Evolutionary conservation across 2,113 vertebrate species (phyloP).

Genomic region (Channa argus): DNA sequence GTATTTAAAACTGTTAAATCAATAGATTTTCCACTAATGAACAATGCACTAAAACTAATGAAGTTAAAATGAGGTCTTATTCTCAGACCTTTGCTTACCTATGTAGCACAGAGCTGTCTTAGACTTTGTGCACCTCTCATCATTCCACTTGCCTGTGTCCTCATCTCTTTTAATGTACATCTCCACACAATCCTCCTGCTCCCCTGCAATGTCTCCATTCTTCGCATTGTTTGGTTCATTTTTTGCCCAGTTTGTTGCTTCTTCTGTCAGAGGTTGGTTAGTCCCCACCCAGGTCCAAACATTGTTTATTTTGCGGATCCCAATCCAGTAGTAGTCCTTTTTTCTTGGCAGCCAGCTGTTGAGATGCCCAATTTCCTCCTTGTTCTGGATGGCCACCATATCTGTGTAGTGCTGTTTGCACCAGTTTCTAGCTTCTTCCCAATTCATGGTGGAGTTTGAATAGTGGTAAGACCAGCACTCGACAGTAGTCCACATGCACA

Average conservation of each 20-base stretch:
- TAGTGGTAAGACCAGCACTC: conserved; percentile 88
- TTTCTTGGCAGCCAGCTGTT: conserved; percentile 77
- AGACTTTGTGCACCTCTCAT: conserved; percentile 82
- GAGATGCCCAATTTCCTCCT: conserved; percentile 84
- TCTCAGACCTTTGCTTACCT: conserved; percentile 75
- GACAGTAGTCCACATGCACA: conserved; percentile 66
- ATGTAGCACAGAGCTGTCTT: conserved; percentile 91
- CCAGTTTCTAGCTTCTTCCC: conserved; percentile 81
- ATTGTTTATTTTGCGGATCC: conserved; percentile 80
- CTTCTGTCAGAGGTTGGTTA: conserved; percentile 78
- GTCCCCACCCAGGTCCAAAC: conserved; percentile 87
- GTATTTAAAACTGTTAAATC: neutral
- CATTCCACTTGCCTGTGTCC: conserved; percentile 90
- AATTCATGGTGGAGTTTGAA: conserved; percentile 79
- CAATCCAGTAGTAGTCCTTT: conserved; percentile 89
- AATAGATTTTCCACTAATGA: too few species aligned
- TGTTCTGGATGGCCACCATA: conserved; percentile 89
- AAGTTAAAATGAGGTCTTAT: neutral
- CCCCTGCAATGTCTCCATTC: accelerated
- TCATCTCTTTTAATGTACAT: conserved; percentile 86
- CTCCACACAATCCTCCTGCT: conserved; percentile 92
- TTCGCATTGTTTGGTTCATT: conserved; percentile 89
- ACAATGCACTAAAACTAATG: too few species aligned
- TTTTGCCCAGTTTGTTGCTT: conserved; percentile 90
- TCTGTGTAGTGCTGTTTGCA: conserved; percentile 84